Conservation (phyloP, 35 echinoderm and acorn worm genomes). For the Chiridota heheva region DNA sequence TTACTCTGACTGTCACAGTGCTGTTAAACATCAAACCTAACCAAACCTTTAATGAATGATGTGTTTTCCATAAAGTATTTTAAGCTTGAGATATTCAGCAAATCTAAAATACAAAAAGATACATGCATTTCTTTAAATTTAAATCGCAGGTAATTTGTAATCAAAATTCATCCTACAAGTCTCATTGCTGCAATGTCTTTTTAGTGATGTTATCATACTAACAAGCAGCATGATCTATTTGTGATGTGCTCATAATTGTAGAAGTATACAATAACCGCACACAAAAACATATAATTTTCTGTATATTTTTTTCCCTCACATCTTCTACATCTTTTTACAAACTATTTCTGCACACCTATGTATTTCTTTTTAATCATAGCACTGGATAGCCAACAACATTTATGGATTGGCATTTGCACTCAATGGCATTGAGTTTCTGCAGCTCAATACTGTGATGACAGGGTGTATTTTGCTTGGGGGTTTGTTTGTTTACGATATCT, state of each 20-base stretch:
- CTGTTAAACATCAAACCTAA: neutral
- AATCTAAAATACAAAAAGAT: no score
- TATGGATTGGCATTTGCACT: constrained; percentile 96
- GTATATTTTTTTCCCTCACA: neutral
- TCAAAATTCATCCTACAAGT: no score
- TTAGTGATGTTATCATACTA: no score
- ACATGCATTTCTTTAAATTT: no score
- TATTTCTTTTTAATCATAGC: constrained; percentile 51
- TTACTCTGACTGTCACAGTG: no score
- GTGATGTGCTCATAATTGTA: neutral
- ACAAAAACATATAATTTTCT: neutral
- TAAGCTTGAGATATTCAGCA: no score
- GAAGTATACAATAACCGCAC: neutral
- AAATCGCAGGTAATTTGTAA: no score
- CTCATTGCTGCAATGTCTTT: no score
- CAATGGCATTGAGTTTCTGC: constrained; percentile 89
- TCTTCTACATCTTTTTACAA: no score
- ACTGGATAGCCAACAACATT: constrained; percentile 97
- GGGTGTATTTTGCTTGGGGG: constrained; percentile 89
- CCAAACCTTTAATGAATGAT: no score
- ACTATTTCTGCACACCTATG: no score
- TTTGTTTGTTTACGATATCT: constrained; percentile 95
- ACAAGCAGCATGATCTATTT: neutral
- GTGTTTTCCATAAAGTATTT: no score
- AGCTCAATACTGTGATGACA: constrained; percentile 95